These are phyloP conservation scores for Heliconius ethilla DNA, from an alignment of 2,888 invertebrate genomes.

Conservation along the genomic window DNA sequence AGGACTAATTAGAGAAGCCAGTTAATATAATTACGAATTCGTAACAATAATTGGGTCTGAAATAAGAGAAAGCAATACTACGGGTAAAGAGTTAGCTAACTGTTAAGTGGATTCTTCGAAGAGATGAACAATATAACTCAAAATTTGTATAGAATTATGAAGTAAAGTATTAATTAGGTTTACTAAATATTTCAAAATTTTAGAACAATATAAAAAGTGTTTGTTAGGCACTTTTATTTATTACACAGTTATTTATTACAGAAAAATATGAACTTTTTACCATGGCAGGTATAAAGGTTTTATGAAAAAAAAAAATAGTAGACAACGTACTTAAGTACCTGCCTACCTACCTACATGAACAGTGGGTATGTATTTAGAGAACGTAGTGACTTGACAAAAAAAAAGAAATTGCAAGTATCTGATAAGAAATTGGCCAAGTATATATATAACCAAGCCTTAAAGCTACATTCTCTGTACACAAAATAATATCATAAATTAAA, in stretches of 20 bases:
- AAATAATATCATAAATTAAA: too few species aligned
- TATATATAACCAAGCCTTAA: background rate
- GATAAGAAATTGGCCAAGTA: background rate
- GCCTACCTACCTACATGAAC: too few species aligned
- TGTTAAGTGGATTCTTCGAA: conserved; percentile 19
- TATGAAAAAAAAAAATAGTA: too few species aligned
- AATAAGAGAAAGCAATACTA: conserved; percentile 17
- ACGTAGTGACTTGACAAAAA: background rate
- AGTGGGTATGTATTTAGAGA: background rate
- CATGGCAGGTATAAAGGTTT: too few species aligned
- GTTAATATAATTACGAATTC: conserved; percentile 27
- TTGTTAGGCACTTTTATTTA: too few species aligned
- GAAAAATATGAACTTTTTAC: too few species aligned
- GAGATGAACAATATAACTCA: background rate
- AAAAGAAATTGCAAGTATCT: background rate
- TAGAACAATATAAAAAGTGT: too few species aligned
- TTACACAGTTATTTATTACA: too few species aligned
- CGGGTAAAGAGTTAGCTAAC: conserved; percentile 17
- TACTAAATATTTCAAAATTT: too few species aligned
- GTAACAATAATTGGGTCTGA: conserved; percentile 24
- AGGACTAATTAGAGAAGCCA: conserved; percentile 4
- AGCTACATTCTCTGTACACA: too few species aligned
- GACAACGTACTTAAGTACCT: too few species aligned
- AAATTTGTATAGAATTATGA: conserved; percentile 6
- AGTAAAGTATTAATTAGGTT: background rate